Conservation (phyloP, 2,888 invertebrate species). For the Phaedon cochleariae region DNA sequence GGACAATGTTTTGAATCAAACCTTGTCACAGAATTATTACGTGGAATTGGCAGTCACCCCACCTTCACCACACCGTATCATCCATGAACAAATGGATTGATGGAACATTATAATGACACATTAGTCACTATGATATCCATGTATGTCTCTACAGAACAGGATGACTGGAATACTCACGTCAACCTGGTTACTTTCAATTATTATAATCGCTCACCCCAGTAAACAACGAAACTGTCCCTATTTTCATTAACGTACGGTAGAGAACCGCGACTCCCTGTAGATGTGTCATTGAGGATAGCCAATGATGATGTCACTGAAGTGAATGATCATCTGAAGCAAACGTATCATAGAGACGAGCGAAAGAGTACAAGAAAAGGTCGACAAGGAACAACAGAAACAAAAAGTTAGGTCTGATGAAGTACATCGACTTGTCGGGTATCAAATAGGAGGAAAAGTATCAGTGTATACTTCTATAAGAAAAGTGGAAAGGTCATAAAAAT, state of each 20-base stretch:
- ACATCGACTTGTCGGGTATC: neutral
- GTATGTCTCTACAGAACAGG: neutral
- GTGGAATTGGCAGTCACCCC: neutral
- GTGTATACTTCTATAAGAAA: too few species aligned
- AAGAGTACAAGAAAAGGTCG: too few species aligned
- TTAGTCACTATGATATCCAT: neutral
- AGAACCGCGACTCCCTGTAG: neutral
- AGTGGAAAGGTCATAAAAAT: too few species aligned
- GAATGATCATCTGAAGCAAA: too few species aligned
- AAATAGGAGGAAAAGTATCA: neutral
- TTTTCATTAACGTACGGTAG: constrained; percentile 10
- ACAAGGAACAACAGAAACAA: too few species aligned
- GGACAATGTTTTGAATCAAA: neutral
- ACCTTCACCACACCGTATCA: neutral
- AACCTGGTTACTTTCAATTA: neutral
- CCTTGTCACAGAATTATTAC: neutral
- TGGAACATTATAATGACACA: neutral
- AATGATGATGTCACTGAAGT: too few species aligned
- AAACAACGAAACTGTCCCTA: neutral
- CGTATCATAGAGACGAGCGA: too few species aligned
- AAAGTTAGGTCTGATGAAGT: neutral
- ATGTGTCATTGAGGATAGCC: neutral
- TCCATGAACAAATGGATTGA: neutral
- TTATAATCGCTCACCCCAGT: neutral
- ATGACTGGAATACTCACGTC: constrained; percentile 2